A percentile compares a stretch with the other conserved stretches of the same genome.
Conservation (phyloP, 2,113 vertebrate genomes). For the Bubo bubo region DNA sequence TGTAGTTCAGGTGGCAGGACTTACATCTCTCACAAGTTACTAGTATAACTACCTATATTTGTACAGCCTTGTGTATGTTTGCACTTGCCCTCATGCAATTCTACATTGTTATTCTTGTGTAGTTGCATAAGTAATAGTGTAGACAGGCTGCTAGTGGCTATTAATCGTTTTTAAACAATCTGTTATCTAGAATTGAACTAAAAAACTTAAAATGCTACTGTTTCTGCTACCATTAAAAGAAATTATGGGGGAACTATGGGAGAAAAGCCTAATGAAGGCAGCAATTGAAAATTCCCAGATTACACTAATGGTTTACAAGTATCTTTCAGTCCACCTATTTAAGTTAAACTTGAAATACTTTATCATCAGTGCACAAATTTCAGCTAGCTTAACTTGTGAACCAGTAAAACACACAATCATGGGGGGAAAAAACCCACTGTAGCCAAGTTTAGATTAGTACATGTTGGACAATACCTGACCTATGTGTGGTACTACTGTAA, state of each 20-base stretch:
- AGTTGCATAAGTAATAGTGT: not conserved
- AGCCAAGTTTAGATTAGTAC: not conserved
- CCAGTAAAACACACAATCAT: not conserved
- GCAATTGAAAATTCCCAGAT: not conserved
- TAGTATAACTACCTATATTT: accelerated
- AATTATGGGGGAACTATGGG: not conserved
- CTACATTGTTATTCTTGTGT: not conserved
- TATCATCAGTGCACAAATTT: not conserved
- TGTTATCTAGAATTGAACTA: not conserved
- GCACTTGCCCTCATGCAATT: not conserved
- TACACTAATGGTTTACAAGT: not conserved
- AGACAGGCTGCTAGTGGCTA: not conserved
- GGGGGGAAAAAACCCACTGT: not conserved
- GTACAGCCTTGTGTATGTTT: not conserved
- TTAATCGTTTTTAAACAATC: not conserved
- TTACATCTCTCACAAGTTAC: not conserved
- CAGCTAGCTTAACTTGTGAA: not conserved
- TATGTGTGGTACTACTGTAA: conserved; percentile 65
- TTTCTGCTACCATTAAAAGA: not conserved
- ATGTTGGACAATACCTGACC: not conserved
- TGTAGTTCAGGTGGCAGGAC: not conserved
- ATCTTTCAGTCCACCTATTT: not conserved
- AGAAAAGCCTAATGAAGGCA: not conserved
- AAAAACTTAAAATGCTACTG: not conserved
- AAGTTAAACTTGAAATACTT: not conserved